Base-by-base conservation (phyloP, 2,888 invertebrate species). In the Escarpia spicata region DNA sequence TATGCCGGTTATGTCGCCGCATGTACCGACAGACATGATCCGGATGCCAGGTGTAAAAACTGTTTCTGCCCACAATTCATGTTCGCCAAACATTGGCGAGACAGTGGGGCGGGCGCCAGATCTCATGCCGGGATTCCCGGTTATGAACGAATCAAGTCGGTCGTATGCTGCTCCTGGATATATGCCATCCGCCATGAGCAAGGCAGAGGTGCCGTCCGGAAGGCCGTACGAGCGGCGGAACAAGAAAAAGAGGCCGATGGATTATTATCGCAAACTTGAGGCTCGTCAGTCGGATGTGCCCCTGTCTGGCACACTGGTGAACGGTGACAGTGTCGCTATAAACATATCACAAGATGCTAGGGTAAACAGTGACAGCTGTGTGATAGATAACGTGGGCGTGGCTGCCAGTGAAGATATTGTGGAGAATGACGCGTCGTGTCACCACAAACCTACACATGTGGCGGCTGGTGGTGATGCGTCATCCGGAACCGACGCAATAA, bases 171-270 rank as follows among this genome's bases (percentile, higher is more conserved):
- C 44, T 26, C 91, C 37, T 10, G 37, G 44, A 52, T 37, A 37
- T n/a, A 52, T 52, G 44, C 19, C 45, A 19, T 45, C 91, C 43
- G 26, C 37, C 45, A 43, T 91, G 44, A 43, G 45, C 91, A 91
- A 91, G 52, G 45, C 52, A 43, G 45, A 75, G 6, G 4, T 75
- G n/a, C 75, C 75, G 3, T 52, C 52, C 43, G 58, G 90, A 44
- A 92, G 52, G n/a, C 45, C 90, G 37, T 60, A 92, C 37, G 93
- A 93, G 37, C 92, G 94, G 31, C 75, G 94, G 9, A 94, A 94
- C 91, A 93, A 93, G 91, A 94, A 94, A 89, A 91, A 91, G 26
- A 90, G 94, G 6, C 94, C 94, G 4, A 52, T 92, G 31, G 92
- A 92, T 37, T 94, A 94, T 58, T 94, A 94, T 90, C 52, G 75